Evolutionary conservation across 2,113 vertebrate species (phyloP), one percentile per base, ranked within the genome.

Genomic region (Oxyura jamaicensis): DNA sequence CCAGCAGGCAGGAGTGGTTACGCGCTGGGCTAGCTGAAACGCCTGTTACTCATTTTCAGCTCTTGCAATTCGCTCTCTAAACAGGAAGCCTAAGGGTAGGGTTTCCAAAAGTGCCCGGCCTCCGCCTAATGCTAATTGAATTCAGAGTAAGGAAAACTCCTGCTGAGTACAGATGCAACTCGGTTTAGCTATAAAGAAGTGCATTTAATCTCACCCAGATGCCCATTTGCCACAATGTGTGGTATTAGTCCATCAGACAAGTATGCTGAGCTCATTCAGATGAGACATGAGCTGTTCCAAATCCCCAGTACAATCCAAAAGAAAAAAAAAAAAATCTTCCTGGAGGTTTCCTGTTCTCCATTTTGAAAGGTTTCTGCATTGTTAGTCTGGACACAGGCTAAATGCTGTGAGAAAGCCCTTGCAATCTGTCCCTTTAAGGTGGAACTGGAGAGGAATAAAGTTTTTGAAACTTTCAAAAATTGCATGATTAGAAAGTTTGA

Each of bases 321-420:
- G 77, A n/a, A 55, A 44, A 86, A 89, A 68, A 78, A 48, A 73
- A 83, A 75, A 72, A 81, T 68, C 35, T 90, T 95, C 83, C 65
- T 55, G 55, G 17, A 68, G 39, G 35, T 78, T 95, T 94, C 65
- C n/a, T 48, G 72, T 29, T 86, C 79, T 78, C 48, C 58, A 17
- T 94, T 96, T 83, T 84, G 83, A 94, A 91, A 86, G 12, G 25
- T 78, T 91, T 88, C 35, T 88, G 42, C 60, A 53, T 86, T 86
- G 69, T 75, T 21, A 88, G 85, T 73, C 84, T 59, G 28, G 28
- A 77, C 81, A 83, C 78, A 83, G 69, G 53, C 67, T 75, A 42
- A 90, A 42, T 42, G 22, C 63, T 80, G 42, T 52, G 76, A 63
- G 42, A 90, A 79, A 26, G 26, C 48, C 71, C 35, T 94, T 89